phyloP scores from a whole-genome alignment of 2,797 vertebrate genomes.

The Helarctos malayanus region DNA sequence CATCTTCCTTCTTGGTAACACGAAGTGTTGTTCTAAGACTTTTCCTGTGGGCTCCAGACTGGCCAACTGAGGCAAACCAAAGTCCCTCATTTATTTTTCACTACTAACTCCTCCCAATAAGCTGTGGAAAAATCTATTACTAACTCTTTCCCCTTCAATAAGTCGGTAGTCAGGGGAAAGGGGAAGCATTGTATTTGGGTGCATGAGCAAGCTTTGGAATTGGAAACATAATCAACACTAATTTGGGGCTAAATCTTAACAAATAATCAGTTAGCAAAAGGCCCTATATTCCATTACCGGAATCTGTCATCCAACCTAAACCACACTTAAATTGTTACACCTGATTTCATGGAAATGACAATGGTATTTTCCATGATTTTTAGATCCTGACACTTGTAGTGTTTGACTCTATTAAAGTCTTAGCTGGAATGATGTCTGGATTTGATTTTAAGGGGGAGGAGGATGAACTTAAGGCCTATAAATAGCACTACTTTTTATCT shows the following conservation, averaged over 20 bases:
- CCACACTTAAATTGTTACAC: constrained; percentile 57
- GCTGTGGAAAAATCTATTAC: constrained; percentile 23
- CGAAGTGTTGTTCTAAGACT: not conserved
- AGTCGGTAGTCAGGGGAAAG: not conserved
- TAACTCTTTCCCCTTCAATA: constrained; percentile 14
- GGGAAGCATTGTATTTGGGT: not conserved
- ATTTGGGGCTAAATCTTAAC: constrained; percentile 49
- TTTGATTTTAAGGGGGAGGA: constrained; percentile 70
- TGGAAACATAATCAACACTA: constrained; percentile 46
- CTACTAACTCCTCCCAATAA: not conserved
- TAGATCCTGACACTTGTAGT: constrained; percentile 66
- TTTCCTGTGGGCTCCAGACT: not conserved
- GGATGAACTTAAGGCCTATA: constrained; percentile 58
- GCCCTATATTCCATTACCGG: constrained; percentile 60
- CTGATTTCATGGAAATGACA: constrained; percentile 66
- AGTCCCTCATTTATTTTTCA: constrained; percentile 54
- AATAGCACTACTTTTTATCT: constrained; percentile 79
- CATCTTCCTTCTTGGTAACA: not conserved
- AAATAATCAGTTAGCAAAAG: constrained; percentile 3
- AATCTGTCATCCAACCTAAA: constrained; percentile 29
- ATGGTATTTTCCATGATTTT: constrained; percentile 36
- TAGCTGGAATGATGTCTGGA: constrained; percentile 68
- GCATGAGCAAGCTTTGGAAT: constrained; percentile 34
- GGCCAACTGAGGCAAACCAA: not conserved
- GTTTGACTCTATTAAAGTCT: constrained; percentile 66